Evolutionary conservation across 2,113 vertebrate species (phyloP).

Genomic region (Hucho hucho): DNA sequence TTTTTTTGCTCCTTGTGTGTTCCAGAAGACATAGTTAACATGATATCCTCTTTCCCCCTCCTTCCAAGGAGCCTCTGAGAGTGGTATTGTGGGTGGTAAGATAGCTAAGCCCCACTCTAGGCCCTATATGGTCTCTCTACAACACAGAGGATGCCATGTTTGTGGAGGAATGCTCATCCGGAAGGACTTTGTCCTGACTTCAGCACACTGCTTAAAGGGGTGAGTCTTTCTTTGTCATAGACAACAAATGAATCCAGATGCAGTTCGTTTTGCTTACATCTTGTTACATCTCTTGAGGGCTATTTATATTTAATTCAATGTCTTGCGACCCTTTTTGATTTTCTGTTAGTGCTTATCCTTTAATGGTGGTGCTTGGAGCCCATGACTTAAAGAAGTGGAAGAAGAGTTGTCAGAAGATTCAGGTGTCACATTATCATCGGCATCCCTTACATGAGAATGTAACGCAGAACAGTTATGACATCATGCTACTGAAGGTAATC

Average conservation of each 20-base stretch:
- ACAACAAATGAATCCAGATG: neutral
- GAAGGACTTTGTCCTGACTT: conserved; percentile 32
- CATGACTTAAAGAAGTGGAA: conserved; percentile 52
- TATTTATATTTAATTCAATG: neutral
- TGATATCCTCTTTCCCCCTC: neutral
- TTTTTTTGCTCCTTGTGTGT: too few species aligned
- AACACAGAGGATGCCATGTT: neutral
- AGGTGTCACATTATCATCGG: conserved; percentile 31
- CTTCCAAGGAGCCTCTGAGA: conserved; percentile 44
- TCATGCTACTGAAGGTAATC: conserved; percentile 64
- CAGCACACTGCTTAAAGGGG: conserved; percentile 34
- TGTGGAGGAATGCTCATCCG: conserved; percentile 45
- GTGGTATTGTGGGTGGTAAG: conserved; percentile 68
- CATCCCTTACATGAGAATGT: conserved; percentile 28
- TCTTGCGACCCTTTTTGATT: neutral
- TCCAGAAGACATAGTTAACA: too few species aligned
- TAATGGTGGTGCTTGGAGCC: conserved; percentile 64
- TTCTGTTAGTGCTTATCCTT: neutral
- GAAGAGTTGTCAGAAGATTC: conserved; percentile 55
- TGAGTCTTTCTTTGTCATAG: conserved; percentile 10
- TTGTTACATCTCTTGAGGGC: too few species aligned
- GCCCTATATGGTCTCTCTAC: conserved; percentile 71
- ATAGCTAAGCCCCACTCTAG: conserved; percentile 61
- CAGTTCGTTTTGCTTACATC: neutral
- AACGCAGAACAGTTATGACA: conserved; percentile 19